phyloP scores from a whole-genome alignment of 2,113 vertebrate species.

The Scomber scombrus region DNA sequence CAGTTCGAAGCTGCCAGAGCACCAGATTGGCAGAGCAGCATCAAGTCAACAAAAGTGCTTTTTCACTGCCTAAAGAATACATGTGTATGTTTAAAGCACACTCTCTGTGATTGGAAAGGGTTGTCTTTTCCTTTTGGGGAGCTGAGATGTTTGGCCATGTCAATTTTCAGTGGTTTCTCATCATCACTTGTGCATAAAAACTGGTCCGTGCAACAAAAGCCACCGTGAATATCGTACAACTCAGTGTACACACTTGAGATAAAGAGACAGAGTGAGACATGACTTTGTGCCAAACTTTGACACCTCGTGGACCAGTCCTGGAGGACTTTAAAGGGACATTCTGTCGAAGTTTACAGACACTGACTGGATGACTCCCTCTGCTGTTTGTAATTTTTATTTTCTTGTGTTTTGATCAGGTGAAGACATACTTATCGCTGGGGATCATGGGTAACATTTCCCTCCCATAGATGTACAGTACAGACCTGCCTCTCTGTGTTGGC shows the following conservation, averaged over 20 bases:
- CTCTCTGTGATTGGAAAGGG: conserved; percentile 81
- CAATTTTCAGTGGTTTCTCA: conserved; percentile 91
- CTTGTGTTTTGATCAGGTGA: conserved; percentile 82
- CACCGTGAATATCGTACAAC: conserved; percentile 54
- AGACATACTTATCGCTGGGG: conserved; percentile 75
- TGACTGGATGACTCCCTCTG: conserved; percentile 76
- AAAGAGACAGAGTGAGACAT: conserved; percentile 62
- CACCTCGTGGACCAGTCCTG: conserved; percentile 74
- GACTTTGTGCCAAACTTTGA: conserved; percentile 86
- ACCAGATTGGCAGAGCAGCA: conserved; percentile 63
- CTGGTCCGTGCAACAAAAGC: conserved; percentile 86
- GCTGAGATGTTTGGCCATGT: conserved; percentile 90
- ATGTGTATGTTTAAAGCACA: conserved; percentile 72
- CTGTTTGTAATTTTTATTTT: conserved; percentile 81
- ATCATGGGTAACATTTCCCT: conserved; percentile 70
- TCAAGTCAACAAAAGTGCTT: conserved; percentile 93
- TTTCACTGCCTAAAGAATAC: conserved; percentile 96
- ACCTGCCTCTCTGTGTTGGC: conserved; percentile 83
- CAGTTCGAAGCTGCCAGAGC: conserved; percentile 88
- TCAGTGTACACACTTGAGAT: conserved; percentile 68
- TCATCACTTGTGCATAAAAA: conserved; percentile 88
- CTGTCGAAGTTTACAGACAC: conserved; percentile 78
- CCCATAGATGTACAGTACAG: conserved; percentile 87
- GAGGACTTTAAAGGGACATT: conserved; percentile 73
- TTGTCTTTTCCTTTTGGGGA: conserved; percentile 87